Conservation (phyloP, 2,113 vertebrate species). For the Gallinago media region DNA sequence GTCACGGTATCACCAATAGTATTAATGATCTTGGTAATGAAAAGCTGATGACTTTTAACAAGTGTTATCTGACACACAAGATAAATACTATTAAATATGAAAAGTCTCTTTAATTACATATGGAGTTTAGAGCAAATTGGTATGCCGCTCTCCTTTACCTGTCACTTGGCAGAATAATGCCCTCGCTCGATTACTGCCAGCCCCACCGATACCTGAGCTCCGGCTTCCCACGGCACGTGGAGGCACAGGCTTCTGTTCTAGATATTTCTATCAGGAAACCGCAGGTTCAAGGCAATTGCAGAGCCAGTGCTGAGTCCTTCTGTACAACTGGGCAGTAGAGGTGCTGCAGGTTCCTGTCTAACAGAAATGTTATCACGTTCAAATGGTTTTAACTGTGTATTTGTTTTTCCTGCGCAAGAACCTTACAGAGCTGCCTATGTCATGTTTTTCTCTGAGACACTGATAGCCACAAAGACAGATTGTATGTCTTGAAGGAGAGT, state of each 20-base stretch:
- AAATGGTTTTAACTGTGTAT: neutral
- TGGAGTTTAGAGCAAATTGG: neutral
- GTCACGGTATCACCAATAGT: slow-evolving; percentile 1
- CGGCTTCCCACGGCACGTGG: fast-evolving
- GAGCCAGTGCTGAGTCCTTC: neutral
- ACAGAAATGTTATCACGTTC: neutral
- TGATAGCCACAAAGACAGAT: neutral
- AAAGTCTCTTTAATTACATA: slow-evolving; percentile 40
- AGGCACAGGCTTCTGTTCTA: neutral
- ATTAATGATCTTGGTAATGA: slow-evolving; percentile 54
- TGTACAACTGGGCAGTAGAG: neutral
- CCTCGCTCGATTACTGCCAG: neutral
- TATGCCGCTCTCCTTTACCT: neutral
- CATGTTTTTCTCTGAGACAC: neutral
- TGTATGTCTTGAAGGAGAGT: neutral
- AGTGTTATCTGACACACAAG: slow-evolving; percentile 49
- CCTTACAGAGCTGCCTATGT: neutral
- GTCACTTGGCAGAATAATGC: neutral
- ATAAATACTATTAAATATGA: slow-evolving; percentile 60
- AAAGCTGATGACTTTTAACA: slow-evolving; percentile 60
- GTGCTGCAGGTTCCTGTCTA: neutral
- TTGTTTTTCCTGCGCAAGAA: neutral
- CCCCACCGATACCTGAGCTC: neutral
- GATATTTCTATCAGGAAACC: neutral
- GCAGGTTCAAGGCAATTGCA: neutral